These are phyloP conservation scores for Xestobium rufovillosum DNA, from an alignment of 2,888 invertebrate genomes.

Conservation along the genomic window DNA sequence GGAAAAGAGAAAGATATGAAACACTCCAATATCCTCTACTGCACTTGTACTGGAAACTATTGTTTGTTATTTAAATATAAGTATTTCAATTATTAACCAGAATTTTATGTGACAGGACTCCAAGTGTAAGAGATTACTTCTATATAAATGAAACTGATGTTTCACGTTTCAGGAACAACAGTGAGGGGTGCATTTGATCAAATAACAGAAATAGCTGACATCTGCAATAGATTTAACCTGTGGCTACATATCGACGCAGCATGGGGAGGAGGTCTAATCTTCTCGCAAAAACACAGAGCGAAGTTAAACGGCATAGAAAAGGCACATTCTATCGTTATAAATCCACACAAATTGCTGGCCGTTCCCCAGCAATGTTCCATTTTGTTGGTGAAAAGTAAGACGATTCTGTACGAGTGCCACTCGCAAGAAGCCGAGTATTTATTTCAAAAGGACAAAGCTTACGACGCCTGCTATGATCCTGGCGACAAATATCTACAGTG, in stretches of 20 bases:
- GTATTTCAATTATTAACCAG: too few species aligned
- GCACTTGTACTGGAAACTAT: too few species aligned
- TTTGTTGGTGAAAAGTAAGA: constrained; percentile 41
- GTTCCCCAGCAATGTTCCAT: constrained; percentile 52
- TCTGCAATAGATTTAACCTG: constrained; percentile 45
- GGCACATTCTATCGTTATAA: constrained; percentile 53
- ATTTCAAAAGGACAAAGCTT: constrained; percentile 51
- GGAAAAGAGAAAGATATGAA: too few species aligned
- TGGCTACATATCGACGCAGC: constrained; percentile 56
- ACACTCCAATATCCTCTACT: too few species aligned
- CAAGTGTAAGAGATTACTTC: too few species aligned
- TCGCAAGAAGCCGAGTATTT: constrained; percentile 48
- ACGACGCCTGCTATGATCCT: constrained; percentile 45
- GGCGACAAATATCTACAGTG: constrained; percentile 61
- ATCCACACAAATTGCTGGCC: constrained; percentile 55
- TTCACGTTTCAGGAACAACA: constrained; percentile 48
- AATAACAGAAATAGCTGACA: constrained; percentile 44
- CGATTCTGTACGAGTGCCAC: constrained; percentile 44
- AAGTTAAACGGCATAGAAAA: constrained; percentile 49
- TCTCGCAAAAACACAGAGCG: constrained; percentile 46
- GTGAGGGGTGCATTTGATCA: constrained; percentile 54
- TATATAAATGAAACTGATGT: neutral
- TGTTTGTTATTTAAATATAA: too few species aligned
- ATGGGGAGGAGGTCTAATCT: constrained; percentile 54
- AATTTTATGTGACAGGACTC: too few species aligned